Evolutionary conservation across 2,113 vertebrate species (phyloP).

Genomic region (Sphyrna mokarran): DNA sequence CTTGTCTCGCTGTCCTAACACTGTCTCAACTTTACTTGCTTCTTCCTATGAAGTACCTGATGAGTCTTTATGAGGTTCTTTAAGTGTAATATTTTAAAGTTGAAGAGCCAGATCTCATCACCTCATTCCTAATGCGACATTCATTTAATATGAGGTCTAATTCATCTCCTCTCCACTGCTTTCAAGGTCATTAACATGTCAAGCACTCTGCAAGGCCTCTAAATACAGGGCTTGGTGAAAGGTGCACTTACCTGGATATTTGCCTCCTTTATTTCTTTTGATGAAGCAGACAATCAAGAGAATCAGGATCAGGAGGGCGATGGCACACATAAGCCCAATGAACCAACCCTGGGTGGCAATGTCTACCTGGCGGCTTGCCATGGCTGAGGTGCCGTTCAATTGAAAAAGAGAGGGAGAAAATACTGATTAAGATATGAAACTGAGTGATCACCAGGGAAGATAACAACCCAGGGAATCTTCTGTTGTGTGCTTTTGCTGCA

Average conservation of each 20-base stretch:
- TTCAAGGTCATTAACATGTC: neutral
- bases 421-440: neutral
- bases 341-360: conserved; percentile 98
- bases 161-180: neutral
- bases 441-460: neutral
- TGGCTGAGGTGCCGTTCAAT: conserved; percentile 59
- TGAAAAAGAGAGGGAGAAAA: conserved; percentile 37
- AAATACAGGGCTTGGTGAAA: neutral
- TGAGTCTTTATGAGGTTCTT: too few relatives aligned
- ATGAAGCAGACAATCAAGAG: conserved; percentile 97
- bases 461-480: neutral
- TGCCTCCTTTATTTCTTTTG: conserved; percentile 95
- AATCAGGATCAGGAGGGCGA: conserved; percentile 92
- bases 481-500: neutral
- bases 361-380: conserved; percentile 89
- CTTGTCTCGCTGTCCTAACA: neutral
- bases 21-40: neutral
- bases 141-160: neutral
- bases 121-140: neutral
- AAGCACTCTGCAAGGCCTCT: neutral
- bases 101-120: neutral
- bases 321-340: conserved; percentile 97
- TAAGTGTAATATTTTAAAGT: neutral
- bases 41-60: neutral
- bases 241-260: conserved; percentile 82